Evolutionary conservation across 1,140 invertebrate genomes (phyloP).

Genomic region (Tribolium castaneum): DNA sequence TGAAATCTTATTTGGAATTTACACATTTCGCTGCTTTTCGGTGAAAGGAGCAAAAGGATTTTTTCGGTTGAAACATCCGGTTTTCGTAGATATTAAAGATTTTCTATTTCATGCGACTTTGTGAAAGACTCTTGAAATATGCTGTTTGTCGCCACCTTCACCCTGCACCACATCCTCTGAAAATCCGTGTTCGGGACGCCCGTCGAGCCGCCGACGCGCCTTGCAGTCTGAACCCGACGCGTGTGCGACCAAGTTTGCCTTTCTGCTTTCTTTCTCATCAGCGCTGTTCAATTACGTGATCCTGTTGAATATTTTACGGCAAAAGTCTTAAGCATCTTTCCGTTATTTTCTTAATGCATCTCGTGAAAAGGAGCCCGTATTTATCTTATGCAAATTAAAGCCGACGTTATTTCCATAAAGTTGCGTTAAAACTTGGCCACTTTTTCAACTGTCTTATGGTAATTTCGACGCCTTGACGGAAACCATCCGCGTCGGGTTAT

Average conservation of each 20-base stretch:
- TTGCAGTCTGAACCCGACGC: not conserved
- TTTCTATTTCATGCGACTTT: not conserved
- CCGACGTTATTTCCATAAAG: slow-evolving; percentile 3
- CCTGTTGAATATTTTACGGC: slow-evolving; percentile 5
- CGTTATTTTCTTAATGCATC: not conserved
- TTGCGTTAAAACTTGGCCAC: not conserved
- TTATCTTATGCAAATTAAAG: slow-evolving; percentile 3
- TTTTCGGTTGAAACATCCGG: too few species aligned
- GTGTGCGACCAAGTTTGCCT: not conserved
- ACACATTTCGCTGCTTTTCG: too few species aligned
- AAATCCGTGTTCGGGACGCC: not conserved
- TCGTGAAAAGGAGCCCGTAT: not conserved
- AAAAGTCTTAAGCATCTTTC: not conserved
- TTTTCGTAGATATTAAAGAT: too few species aligned
- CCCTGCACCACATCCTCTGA: not conserved
- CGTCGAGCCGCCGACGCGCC: not conserved
- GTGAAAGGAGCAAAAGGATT: too few species aligned
- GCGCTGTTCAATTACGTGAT: not conserved
- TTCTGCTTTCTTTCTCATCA: not conserved
- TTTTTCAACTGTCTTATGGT: not conserved
- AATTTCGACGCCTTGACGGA: not conserved
- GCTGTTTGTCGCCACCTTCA: not conserved
- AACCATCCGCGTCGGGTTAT: not conserved
- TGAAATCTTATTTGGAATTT: too few species aligned
- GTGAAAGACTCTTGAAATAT: not conserved